These are phyloP conservation scores for Trissolcus brochymenae DNA, from an alignment of 2,888 invertebrate genomes.

Conservation along the genomic window DNA sequence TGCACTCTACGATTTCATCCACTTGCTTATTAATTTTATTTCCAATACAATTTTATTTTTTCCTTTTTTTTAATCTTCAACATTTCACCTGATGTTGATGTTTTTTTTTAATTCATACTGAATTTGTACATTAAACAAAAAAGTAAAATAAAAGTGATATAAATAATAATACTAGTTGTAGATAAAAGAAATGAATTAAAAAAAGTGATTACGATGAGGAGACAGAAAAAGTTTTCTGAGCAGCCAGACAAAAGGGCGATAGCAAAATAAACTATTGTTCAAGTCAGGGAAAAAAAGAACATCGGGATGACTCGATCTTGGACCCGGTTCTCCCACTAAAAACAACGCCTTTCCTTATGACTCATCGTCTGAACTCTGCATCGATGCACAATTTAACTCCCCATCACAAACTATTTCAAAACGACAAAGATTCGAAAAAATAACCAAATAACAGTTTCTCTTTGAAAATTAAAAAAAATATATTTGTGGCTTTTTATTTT, in stretches of 20 bases:
- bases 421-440: too few species aligned
- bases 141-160: too few species aligned
- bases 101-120: background rate
- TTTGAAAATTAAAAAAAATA: background rate
- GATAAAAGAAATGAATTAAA: background rate
- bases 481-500: background rate
- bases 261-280: conserved; percentile 30
- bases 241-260: conserved; percentile 22
- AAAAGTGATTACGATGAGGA: background rate
- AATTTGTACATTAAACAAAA: too few species aligned
- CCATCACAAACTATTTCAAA: background rate
- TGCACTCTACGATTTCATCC: background rate
- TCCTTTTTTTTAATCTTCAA: too few species aligned
- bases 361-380: conserved; percentile 26
- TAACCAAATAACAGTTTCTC: background rate
- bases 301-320: conserved; percentile 40
- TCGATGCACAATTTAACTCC: conserved; percentile 5
- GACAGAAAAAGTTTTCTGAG: conserved; percentile 2
- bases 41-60: too few species aligned
- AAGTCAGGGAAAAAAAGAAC: conserved; percentile 11
- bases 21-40: too few species aligned
- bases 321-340: conserved; percentile 52
- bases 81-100: too few species aligned
- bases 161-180: background rate
- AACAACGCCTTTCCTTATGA: conserved; percentile 40